phyloP scores from a whole-genome alignment of 2,888 invertebrate species.

The Catonia carolina region DNA sequence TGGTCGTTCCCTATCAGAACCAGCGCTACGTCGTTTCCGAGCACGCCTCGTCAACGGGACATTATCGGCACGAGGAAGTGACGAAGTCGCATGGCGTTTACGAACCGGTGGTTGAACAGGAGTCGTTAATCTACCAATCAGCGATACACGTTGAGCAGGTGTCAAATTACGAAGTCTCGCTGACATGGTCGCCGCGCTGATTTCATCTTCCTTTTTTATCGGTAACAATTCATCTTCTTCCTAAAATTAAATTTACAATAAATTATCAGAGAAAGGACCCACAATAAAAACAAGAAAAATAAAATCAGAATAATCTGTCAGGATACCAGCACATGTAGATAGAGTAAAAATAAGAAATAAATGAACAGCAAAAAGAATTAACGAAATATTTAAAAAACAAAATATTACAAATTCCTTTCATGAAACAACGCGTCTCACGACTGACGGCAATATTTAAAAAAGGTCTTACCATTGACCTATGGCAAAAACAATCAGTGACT shows the following conservation, averaged over 20 bases:
- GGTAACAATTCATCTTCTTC: constrained; percentile 6
- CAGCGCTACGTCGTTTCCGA: constrained; percentile 21
- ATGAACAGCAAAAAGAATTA: no score
- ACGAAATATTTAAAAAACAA: no score
- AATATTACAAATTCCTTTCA: no score
- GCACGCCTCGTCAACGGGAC: constrained; percentile 1
- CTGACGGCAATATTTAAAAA: no score
- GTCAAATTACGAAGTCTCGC: constrained; percentile 30
- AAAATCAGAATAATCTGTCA: no score
- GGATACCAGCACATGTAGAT: no score
- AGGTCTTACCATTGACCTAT: no score
- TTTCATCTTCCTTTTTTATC: constrained; percentile 29
- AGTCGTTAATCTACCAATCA: constrained; percentile 32
- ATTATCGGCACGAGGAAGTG: background rate
- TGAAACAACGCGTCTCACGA: no score
- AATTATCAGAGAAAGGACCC: no score
- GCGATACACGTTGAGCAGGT: constrained; percentile 31
- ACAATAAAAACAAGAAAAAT: no score
- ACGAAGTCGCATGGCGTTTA: constrained; percentile 24
- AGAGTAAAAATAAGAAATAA: no score
- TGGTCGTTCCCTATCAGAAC: constrained; percentile 2
- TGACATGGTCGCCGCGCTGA: constrained; percentile 17
- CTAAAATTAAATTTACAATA: constrained; percentile 34
- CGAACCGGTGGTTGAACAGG: constrained; percentile 21
- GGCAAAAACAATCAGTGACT: no score